Base-by-base conservation (phyloP, 2,797 vertebrate genomes). In the Pampus argenteus region DNA sequence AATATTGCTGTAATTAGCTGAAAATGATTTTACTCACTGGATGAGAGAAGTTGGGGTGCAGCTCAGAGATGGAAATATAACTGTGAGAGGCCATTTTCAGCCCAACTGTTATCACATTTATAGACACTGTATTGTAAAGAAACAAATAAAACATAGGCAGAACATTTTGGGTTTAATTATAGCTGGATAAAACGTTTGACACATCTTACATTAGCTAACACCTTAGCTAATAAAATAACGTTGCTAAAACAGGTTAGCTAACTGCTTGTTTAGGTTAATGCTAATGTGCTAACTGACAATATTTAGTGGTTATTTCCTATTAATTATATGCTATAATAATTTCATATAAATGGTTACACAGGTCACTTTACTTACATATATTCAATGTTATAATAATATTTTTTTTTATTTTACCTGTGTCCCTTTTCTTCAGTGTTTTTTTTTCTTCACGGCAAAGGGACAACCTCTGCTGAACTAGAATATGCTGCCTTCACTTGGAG, bases 11-110 rank as follows among this genome's bases (percentile, higher is more conserved):
- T 31, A 22, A 26, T 2, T 50, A 8, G 5, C 6, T 28, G 0
- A 48, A 56, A 38, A n/a, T 25, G 0, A 25, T 3, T 20, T 74
- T 66, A 95, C 97, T 92, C 93, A 98, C 98, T 68, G 95, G 91
- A 87, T 94, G 95, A 86, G 93, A 93, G 76, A 96, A 92, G 86
- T 94, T 98, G 69, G 96, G 96, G 79, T 96, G 95, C 49, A 99
- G 93, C 80, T 97, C 96, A 76, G 95, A 95, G 87, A 99, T 96
- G 20, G 95, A 81, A 50, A 96, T 92, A 74, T 80, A 94, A 69
- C 81, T 92, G 66, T 89, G 89, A 62, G 84, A 52, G 26, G 88
- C 65, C 81, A 93, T 88, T 66, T 78, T 73, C 17, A 57, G 51
- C 6, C 15, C 17, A 5, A 6, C 38, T 25, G 58, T 28, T 50